Evolutionary conservation across 2,888 invertebrate species (phyloP).

Genomic region (Tetranychus piercei): DNA sequence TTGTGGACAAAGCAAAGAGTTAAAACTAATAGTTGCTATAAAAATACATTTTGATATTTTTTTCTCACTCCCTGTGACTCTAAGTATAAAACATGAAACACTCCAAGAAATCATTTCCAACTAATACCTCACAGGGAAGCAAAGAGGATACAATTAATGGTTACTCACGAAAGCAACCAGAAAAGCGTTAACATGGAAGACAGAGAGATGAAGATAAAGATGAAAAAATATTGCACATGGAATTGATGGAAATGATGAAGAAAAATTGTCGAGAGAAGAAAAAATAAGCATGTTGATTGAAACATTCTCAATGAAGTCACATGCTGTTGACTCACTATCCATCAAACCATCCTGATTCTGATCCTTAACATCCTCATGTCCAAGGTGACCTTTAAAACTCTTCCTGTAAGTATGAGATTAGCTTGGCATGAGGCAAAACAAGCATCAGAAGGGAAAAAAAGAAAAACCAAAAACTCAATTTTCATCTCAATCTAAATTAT

Average conservation of each 20-base stretch:
- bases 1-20: too few relatives aligned
- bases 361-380: not conserved
- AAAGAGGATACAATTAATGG: not conserved
- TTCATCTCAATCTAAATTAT: not conserved
- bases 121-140: too few relatives aligned
- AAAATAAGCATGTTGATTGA: not conserved
- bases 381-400: not conserved
- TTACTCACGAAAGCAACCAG: not conserved
- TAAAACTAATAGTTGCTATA: too few relatives aligned
- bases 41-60: too few relatives aligned
- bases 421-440: not conserved
- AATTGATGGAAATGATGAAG: not conserved
- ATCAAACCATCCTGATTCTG: not conserved
- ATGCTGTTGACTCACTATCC: not conserved
- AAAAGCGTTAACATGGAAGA: not conserved
- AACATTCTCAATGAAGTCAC: not conserved
- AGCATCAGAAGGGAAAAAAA: not conserved
- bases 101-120: too few relatives aligned
- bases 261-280: not conserved
- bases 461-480: not conserved
- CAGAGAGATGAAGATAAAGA: not conserved
- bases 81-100: too few relatives aligned
- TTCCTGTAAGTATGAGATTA: not conserved
- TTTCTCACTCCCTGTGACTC: too few relatives aligned
- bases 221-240: not conserved